phyloP scores from a whole-genome alignment of 2,113 vertebrate species.

The Kobus ellipsiprymnus region DNA sequence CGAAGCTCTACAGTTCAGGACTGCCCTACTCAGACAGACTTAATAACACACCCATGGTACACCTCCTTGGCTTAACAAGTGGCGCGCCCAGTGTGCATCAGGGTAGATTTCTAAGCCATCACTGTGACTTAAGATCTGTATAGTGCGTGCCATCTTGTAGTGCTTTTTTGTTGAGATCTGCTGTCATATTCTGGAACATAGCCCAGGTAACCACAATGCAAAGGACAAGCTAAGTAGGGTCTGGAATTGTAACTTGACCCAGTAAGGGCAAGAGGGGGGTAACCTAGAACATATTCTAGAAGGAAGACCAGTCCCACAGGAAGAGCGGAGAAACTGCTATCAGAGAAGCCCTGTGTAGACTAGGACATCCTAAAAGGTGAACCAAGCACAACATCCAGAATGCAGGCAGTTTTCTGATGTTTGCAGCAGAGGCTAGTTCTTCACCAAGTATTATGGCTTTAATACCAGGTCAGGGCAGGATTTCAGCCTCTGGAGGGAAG shows the following conservation, averaged over 20 bases:
- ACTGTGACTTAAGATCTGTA: not conserved
- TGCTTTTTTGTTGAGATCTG: not conserved
- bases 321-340: not conserved
- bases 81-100: rapidly evolving
- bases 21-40: not conserved
- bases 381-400: not conserved
- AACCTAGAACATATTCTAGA: not conserved
- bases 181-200: not conserved
- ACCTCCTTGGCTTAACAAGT: not conserved
- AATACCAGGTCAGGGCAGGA: not conserved
- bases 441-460: not conserved
- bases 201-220: not conserved
- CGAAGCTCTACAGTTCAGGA: not conserved
- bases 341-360: rapidly evolving
- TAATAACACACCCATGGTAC: not conserved
- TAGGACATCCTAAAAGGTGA: not conserved
- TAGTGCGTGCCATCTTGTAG: not conserved
- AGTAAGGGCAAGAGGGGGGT: not conserved
- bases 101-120: not conserved
- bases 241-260: not conserved
- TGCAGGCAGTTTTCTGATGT: not conserved
- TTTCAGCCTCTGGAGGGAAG: not conserved
- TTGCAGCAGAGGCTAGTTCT: not conserved
- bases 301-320: not conserved
- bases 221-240: not conserved